Conservation (phyloP, 2,113 vertebrate species). For the Sapajus apella region DNA sequence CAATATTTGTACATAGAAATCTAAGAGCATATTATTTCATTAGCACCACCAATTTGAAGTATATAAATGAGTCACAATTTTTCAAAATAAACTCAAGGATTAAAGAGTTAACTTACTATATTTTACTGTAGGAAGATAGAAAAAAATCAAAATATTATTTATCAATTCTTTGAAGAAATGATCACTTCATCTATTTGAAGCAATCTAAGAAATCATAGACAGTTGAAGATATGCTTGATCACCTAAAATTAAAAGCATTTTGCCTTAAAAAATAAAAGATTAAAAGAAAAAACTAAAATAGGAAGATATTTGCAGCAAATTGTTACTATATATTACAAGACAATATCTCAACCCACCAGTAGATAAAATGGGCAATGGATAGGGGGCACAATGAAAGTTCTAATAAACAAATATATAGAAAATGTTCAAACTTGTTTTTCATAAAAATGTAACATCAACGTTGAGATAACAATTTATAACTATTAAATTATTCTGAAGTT, state of each 20-base stretch:
- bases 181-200: not conserved
- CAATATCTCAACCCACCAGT: not conserved
- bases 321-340: not conserved
- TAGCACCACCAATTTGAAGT: not conserved
- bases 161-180: not conserved
- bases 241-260: not conserved
- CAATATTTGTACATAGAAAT: not conserved
- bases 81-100: not conserved
- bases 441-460: not conserved
- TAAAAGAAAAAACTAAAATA: not conserved
- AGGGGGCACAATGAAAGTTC: not conserved
- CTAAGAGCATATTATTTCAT: not conserved
- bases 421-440: not conserved
- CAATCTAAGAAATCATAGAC: not conserved
- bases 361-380: not conserved
- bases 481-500: not conserved
- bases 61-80: not conserved
- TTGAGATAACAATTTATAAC: not conserved
- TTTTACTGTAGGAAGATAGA: not conserved
- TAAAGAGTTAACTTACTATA: not conserved
- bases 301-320: not conserved
- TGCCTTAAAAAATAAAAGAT: not conserved
- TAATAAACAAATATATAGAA: not conserved
- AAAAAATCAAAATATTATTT: not conserved
- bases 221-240: not conserved